Base-by-base conservation (phyloP, 1,140 invertebrate species). In the Phenacoccus solenopsis region DNA sequence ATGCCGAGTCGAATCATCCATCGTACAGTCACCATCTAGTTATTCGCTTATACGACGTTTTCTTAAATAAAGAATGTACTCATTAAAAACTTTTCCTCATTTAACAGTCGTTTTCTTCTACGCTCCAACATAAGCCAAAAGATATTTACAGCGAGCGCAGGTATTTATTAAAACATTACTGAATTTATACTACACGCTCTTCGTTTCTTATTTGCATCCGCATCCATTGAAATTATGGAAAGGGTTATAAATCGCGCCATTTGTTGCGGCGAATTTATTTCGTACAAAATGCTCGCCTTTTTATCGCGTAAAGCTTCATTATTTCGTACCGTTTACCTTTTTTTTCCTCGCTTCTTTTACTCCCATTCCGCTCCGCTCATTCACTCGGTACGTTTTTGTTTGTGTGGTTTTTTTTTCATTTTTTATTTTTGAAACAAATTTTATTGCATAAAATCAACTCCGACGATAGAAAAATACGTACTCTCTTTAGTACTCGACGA, bases 151-250 rank as follows among this genome's bases (percentile, higher is more conserved):
- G 13, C 16, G 38, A n/a, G 12, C 12, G 38, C 12, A 10, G 38
- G 20, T 49, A 49, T 49, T 49, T 49, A 49, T 49, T 49, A 49
- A 49, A 49, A 49, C 38, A 49, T 49, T 49, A n/a, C 38, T 49
- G 20, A 49, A 49, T 49, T 49, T 49, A 49, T 49, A n/a, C 20
- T 49, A 49, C 38, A 49, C 38, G 38, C 38, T 10, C 20, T 49
- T 49, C 20, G 2, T 9, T 2, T n/a, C 38, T 49, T 16, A 9
- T 4, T 49, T 9, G 13, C 38, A 10, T 3, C 16, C 16, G 38
- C 38, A 49, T 49, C 38, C 38, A 49, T 49, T 49, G 38, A 49
- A 49, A 49, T 49, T 49, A 49, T 49, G 38, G 38, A 49, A 49
- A 49, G 38, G 38, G 38, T 49, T 49, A 49, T 49, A 49, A 49